Conservation (phyloP, 2,113 vertebrate species). For the Plestiodon gilberti region DNA sequence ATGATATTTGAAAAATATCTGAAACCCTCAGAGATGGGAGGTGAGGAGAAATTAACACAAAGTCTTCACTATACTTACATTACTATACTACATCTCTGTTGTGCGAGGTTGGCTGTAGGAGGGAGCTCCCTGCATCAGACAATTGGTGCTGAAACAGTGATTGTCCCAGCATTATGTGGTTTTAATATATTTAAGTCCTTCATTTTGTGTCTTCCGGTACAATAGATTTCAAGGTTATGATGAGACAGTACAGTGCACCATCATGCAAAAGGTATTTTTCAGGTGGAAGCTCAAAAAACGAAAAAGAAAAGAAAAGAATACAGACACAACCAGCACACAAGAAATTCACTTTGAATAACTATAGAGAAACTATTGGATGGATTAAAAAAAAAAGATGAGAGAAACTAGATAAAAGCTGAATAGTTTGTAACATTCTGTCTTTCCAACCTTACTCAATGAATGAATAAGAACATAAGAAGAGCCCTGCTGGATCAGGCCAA, state of each 20-base stretch:
- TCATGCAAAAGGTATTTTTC: background rate
- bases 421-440: background rate
- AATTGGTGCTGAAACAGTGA: background rate
- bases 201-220: background rate
- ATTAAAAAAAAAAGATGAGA: background rate
- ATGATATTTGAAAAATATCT: background rate
- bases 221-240: background rate
- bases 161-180: background rate
- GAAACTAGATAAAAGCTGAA: background rate
- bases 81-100: constrained; percentile 20
- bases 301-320: background rate
- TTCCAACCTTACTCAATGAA: background rate
- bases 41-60: background rate
- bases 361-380: background rate
- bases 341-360: background rate
- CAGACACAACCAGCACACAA: background rate
- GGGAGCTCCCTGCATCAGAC: constrained; percentile 27
- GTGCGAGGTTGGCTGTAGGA: constrained; percentile 18
- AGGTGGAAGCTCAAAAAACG: background rate
- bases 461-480: no score
- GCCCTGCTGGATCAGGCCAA: no score
- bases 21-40: background rate
- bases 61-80: constrained; percentile 7
- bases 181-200: background rate
- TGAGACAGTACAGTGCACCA: background rate